These are phyloP conservation scores for Sclerurus mexicanus DNA, from an alignment of 2,113 vertebrate species.

Conservation along the genomic window DNA sequence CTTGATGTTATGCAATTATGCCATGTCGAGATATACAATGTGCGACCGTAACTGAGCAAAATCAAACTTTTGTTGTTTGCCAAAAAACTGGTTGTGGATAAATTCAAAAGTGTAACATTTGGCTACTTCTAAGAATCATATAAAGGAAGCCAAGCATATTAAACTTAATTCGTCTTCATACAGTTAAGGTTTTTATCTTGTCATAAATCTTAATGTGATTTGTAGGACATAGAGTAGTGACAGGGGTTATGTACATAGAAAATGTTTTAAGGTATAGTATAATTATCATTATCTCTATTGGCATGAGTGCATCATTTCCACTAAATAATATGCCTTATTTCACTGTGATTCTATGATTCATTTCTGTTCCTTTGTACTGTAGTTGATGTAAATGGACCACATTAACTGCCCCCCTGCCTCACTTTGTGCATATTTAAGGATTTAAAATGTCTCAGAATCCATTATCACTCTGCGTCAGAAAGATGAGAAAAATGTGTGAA, in stretches of 20 bases:
- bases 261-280: not conserved
- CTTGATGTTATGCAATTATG: not conserved
- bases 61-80: not conserved
- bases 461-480: not conserved
- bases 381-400: conserved; percentile 31
- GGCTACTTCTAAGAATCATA: not conserved
- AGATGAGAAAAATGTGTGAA: not conserved
- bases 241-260: not conserved
- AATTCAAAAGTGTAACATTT: not conserved
- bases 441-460: conserved; percentile 12
- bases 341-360: not conserved
- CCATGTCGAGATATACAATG: rapidly evolving
- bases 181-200: conserved; percentile 3
- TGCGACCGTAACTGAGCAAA: not conserved
- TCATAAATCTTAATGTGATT: not conserved
- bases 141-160: not conserved
- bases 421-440: conserved; percentile 21
- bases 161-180: not conserved
- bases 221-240: not conserved
- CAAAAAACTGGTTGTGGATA: not conserved
- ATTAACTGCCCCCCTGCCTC: conserved; percentile 26
- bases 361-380: conserved; percentile 1
- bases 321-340: conserved; percentile 5
- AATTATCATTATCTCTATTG: conserved; percentile 35
- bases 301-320: not conserved